phyloP scores from a whole-genome alignment of 2,797 vertebrate species.

The Remorina albescens region DNA sequence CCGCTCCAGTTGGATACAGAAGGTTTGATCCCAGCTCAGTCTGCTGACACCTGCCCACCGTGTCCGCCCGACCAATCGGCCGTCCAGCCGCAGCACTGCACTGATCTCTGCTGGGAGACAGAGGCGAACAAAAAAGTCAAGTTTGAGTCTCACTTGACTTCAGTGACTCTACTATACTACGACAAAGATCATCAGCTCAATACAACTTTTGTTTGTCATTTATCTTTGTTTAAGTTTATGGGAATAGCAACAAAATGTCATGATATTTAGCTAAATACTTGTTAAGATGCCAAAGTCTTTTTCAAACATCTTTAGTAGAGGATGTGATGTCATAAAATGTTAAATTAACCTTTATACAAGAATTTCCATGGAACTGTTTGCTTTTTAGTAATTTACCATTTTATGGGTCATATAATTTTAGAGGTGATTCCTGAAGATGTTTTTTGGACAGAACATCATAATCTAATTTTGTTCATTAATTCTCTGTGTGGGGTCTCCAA shows the following conservation, averaged over 20 bases:
- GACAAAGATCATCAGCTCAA: not conserved
- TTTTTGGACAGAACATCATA: too few species aligned
- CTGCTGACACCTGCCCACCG: slow-evolving; percentile 84
- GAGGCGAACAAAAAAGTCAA: not conserved
- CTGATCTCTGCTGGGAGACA: slow-evolving; percentile 81
- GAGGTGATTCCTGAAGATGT: too few species aligned
- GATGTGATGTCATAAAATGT: not conserved
- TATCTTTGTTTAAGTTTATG: not conserved
- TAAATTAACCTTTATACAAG: slow-evolving; percentile 24
- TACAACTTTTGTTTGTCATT: slow-evolving; percentile 5
- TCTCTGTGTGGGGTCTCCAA: too few species aligned
- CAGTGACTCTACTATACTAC: not conserved
- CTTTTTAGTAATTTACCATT: too few species aligned
- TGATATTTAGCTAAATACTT: not conserved
- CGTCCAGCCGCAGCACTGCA: slow-evolving; percentile 90
- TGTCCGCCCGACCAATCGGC: slow-evolving; percentile 87
- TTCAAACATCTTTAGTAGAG: not conserved
- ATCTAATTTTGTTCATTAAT: too few species aligned
- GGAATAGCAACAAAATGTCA: slow-evolving; percentile 14
- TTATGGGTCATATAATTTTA: not conserved
- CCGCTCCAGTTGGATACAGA: slow-evolving; percentile 89
- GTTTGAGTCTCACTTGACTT: not conserved
- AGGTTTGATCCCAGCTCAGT: slow-evolving; percentile 91
- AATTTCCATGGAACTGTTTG: not conserved
- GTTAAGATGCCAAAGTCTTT: not conserved